Evolutionary conservation across 2,888 invertebrate genomes (phyloP).

Genomic region (Sinhomidia bicolor): DNA sequence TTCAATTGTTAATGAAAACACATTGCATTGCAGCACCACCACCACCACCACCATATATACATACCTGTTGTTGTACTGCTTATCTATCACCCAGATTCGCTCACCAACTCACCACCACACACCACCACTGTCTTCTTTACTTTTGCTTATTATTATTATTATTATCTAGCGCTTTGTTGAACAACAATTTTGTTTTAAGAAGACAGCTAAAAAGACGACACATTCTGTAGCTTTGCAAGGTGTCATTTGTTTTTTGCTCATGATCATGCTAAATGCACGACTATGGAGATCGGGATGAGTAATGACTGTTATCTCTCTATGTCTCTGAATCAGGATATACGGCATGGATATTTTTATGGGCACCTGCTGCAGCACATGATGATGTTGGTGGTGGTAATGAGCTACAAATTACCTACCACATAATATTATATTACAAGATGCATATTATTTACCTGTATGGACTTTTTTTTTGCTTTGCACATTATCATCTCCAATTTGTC

Average conservation of each 20-base stretch:
- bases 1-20: too few species aligned
- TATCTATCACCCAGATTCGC: slow-evolving; percentile 16
- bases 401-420: background rate
- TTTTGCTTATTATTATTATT: background rate
- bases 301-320: background rate
- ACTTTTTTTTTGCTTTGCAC: background rate
- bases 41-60: too few species aligned
- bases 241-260: background rate
- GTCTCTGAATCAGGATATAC: background rate
- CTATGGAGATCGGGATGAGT: background rate
- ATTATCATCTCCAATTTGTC: slow-evolving; percentile 3
- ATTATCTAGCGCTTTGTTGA: background rate
- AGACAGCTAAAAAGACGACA: background rate
- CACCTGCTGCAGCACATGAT: background rate
- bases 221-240: background rate
- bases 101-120: too few species aligned
- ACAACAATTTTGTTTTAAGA: slow-evolving; percentile 9
- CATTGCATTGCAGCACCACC: too few species aligned
- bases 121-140: too few species aligned
- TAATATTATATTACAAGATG: too few species aligned
- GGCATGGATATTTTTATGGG: slow-evolving; percentile 4
- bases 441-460: background rate
- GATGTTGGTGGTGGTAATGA: background rate
- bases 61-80: too few species aligned
- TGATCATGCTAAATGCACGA: too few species aligned